phyloP scores from a whole-genome alignment of 2,113 vertebrate genomes.

The Glaucomys volans region DNA sequence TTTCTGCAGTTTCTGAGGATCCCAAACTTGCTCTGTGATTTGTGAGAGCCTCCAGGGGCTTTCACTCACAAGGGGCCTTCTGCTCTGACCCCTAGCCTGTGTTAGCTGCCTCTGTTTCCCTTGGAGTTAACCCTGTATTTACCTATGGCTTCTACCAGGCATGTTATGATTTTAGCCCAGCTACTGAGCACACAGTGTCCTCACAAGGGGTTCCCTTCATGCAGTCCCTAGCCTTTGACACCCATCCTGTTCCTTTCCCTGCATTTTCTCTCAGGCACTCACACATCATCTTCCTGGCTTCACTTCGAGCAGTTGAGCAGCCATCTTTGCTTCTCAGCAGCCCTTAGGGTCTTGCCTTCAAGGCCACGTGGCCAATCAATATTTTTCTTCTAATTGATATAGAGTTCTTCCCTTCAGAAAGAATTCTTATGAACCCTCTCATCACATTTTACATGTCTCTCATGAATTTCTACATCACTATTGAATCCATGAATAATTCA shows the following conservation, averaged over 20 bases:
- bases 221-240: fast-evolving
- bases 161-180: background rate
- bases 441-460: background rate
- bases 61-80: fast-evolving
- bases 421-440: background rate
- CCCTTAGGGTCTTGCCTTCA: background rate
- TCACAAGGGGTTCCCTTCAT: fast-evolving
- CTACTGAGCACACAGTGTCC: background rate
- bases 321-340: background rate
- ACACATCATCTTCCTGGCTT: fast-evolving
- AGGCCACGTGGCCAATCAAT: background rate
- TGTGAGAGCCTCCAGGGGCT: background rate
- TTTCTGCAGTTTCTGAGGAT: background rate
- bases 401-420: background rate
- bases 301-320: fast-evolving
- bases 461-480: background rate
- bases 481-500: background rate
- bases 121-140: background rate
- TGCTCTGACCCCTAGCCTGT: background rate
- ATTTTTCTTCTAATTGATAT: background rate
- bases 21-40: background rate
- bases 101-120: background rate
- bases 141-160: background rate
- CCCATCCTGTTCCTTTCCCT: fast-evolving
- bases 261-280: background rate